A percentile compares a stretch with the other conserved stretches of the same genome.
These are phyloP conservation scores for Stenotaenia linearis DNA, from an alignment of 2,888 invertebrate species.

Conservation along the genomic window DNA sequence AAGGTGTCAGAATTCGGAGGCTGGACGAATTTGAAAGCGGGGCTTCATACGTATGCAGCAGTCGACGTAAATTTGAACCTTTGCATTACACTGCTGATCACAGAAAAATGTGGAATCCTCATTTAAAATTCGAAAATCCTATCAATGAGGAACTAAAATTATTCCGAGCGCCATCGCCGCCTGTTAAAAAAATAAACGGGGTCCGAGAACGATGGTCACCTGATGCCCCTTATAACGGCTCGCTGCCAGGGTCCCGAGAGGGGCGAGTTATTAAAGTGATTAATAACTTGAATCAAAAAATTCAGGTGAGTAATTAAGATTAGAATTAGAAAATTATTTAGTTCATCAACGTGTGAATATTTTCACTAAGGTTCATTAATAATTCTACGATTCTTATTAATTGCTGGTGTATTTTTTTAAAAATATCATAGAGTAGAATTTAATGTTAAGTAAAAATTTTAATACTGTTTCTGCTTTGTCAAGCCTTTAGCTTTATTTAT, in stretches of 20 bases:
- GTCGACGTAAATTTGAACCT: conserved; percentile 75
- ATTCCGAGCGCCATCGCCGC: conserved; percentile 36
- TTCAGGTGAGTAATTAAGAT: conserved; percentile 61
- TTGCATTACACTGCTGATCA: conserved; percentile 55
- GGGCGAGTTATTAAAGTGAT: conserved; percentile 86
- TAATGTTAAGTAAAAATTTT: too few relatives aligned
- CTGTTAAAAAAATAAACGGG: conserved; percentile 32
- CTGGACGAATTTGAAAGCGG: conserved; percentile 83
- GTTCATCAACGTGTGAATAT: too few relatives aligned
- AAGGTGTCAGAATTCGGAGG: conserved; percentile 76
- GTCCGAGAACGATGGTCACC: conserved; percentile 21
- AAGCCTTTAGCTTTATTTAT: too few relatives aligned
- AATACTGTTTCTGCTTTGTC: too few relatives aligned
- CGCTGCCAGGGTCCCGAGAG: conserved; percentile 62
- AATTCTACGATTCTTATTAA: too few relatives aligned
- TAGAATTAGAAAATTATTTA: too few relatives aligned
- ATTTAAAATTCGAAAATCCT: conserved; percentile 36
- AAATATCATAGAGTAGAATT: too few relatives aligned
- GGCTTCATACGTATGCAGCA: conserved; percentile 88
- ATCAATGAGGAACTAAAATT: conserved; percentile 38
- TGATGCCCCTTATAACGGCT: conserved; percentile 27
- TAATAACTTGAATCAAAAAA: conserved; percentile 86
- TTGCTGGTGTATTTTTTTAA: too few relatives aligned
- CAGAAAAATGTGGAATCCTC: conserved; percentile 37
- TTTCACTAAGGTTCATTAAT: too few relatives aligned